Conservation (phyloP, 2,113 vertebrate genomes). For the Bettongia penicillata region DNA sequence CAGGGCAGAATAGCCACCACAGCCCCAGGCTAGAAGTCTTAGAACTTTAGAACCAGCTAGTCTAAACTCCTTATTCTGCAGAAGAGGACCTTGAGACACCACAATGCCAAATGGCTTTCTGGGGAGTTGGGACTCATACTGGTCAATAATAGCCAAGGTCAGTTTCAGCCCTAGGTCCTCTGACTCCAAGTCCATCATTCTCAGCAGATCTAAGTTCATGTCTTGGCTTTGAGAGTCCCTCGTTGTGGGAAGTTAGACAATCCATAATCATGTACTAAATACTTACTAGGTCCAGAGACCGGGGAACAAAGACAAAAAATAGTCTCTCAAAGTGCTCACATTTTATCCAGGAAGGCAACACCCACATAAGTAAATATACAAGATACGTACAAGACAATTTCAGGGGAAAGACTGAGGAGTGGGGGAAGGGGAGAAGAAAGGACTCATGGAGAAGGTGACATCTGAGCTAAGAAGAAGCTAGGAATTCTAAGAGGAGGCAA, state of each 20-base stretch:
- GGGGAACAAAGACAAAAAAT: not conserved
- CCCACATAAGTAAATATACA: not conserved
- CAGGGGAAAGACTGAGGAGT: not conserved
- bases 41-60: not conserved
- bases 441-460: not conserved
- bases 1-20: not conserved
- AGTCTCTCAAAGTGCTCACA: not conserved
- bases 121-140: too few species aligned
- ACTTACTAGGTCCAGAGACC: not conserved
- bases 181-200: not conserved
- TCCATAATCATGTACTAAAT: not conserved
- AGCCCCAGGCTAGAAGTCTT: too few species aligned
- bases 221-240: not conserved
- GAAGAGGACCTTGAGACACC: not conserved
- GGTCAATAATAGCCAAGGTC: not conserved
- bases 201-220: not conserved
- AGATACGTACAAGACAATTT: not conserved
- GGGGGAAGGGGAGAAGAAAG: not conserved
- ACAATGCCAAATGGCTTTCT: not conserved
- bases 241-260: not conserved
- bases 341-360: not conserved
- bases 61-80: not conserved
- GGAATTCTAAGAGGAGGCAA: too few species aligned
- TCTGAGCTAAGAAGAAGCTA: not conserved
- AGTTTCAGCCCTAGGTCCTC: not conserved